Conservation (phyloP, 1,140 invertebrate genomes). For the Belonocnema kinseyi region DNA sequence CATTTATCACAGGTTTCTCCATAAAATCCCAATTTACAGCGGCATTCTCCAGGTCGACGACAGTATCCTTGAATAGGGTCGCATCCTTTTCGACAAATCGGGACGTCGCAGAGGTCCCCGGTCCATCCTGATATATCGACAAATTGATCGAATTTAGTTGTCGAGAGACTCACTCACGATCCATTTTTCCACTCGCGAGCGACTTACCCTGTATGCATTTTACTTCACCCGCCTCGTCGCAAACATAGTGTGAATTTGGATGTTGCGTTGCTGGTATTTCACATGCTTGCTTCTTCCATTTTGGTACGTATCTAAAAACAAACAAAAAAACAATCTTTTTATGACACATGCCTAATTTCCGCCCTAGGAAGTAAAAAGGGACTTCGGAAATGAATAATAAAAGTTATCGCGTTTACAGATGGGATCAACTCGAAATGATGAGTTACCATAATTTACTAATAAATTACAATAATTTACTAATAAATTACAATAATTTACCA, state of each 20-base stretch:
- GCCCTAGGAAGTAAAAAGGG: too few species aligned
- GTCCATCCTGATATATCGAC: conserved; percentile 82
- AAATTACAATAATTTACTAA: too few species aligned
- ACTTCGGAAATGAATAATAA: too few species aligned
- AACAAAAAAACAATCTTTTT: conserved; percentile 27
- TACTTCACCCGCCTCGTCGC: conserved; percentile 92
- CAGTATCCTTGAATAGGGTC: conserved; percentile 96
- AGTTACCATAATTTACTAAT: too few species aligned
- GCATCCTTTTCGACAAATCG: conserved; percentile 92
- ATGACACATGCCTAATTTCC: neutral
- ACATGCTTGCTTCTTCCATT: conserved; percentile 91
- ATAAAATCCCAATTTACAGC: conserved; percentile 89
- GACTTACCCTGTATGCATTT: conserved; percentile 86
- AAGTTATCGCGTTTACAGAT: too few species aligned
- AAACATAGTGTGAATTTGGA: conserved; percentile 93
- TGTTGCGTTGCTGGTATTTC: conserved; percentile 90
- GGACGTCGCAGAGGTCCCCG: conserved; percentile 93
- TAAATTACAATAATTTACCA: too few species aligned
- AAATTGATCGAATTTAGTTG: conserved; percentile 50
- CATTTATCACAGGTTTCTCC: conserved; percentile 90
- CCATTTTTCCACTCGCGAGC: conserved; percentile 38
- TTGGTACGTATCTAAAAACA: conserved; percentile 80
- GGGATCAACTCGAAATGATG: too few species aligned
- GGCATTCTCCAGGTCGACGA: conserved; percentile 88
- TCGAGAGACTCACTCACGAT: conserved; percentile 25